These are phyloP conservation scores for Typhlichthys subterraneus DNA, from an alignment of 2,797 vertebrate genomes.

Conservation along the genomic window DNA sequence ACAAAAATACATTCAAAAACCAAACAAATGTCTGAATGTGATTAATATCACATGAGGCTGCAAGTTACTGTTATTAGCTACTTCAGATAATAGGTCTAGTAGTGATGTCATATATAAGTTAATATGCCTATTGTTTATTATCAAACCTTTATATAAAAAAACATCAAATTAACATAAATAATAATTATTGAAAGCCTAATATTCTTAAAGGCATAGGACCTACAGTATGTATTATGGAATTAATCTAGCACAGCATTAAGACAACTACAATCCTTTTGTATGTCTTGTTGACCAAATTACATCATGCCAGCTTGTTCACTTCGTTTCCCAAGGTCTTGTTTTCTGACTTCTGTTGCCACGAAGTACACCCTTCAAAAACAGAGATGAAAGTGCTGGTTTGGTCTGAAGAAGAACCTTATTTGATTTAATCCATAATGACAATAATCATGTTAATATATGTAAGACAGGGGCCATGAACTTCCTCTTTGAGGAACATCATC, in stretches of 20 bases:
- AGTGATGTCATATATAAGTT: not conserved
- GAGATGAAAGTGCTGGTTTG: constrained; percentile 8
- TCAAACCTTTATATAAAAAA: too few species aligned
- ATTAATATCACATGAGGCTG: not conserved
- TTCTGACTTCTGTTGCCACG: constrained; percentile 50
- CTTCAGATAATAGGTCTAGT: too few species aligned
- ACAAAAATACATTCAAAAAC: constrained; percentile 22
- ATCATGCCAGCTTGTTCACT: constrained; percentile 29
- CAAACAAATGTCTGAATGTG: not conserved
- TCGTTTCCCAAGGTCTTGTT: constrained; percentile 68
- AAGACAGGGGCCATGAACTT: not conserved
- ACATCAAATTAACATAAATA: too few species aligned
- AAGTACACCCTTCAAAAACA: constrained; percentile 53
- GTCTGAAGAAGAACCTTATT: not conserved
- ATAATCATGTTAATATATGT: not conserved
- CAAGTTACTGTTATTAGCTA: not conserved
- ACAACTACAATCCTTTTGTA: not conserved
- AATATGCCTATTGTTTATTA: not conserved
- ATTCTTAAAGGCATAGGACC: too few species aligned
- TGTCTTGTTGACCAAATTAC: not conserved
- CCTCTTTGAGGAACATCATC: too few species aligned
- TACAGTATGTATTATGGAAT: too few species aligned
- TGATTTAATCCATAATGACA: too few species aligned
- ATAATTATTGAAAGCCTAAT: too few species aligned
- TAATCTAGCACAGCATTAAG: not conserved